Percentiles rank a stretch among this genome's conserved stretches.
Conservation (phyloP, 1,140 invertebrate genomes). For the Panagrolaimus sp. region DNA sequence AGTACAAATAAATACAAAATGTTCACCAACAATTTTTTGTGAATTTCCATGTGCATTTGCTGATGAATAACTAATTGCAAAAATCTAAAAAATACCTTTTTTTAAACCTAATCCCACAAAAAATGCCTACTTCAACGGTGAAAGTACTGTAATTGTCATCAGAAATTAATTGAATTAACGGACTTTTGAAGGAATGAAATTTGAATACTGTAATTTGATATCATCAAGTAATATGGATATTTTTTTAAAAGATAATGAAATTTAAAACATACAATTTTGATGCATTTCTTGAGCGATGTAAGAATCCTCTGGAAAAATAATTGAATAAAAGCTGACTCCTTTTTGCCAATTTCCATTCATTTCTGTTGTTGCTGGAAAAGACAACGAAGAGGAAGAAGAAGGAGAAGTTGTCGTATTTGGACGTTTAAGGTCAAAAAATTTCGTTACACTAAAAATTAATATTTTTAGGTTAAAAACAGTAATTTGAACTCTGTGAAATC, state of each 20-base stretch:
- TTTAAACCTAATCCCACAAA: too few species aligned
- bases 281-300: background rate
- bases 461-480: too few species aligned
- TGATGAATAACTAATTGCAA: background rate
- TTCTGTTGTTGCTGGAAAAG: conserved; percentile 1
- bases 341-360: background rate
- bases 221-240: background rate
- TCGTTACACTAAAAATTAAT: background rate
- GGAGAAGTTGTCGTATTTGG: background rate
- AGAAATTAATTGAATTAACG: background rate
- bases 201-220: conserved; percentile 8
- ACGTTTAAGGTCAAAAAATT: background rate
- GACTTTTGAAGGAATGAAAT: background rate
- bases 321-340: too few species aligned
- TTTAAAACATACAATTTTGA: conserved; percentile 3
- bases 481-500: too few species aligned
- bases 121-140: background rate
- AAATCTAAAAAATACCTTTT: background rate
- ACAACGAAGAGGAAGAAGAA: background rate
- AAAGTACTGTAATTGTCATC: background rate
- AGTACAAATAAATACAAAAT: conserved; percentile 12
- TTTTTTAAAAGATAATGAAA: background rate
- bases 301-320: background rate
- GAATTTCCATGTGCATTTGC: conserved; percentile 1
- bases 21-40: conserved; percentile 3